Conservation (phyloP, 2,113 vertebrate genomes). For the Melanotaenia duboulayi region DNA sequence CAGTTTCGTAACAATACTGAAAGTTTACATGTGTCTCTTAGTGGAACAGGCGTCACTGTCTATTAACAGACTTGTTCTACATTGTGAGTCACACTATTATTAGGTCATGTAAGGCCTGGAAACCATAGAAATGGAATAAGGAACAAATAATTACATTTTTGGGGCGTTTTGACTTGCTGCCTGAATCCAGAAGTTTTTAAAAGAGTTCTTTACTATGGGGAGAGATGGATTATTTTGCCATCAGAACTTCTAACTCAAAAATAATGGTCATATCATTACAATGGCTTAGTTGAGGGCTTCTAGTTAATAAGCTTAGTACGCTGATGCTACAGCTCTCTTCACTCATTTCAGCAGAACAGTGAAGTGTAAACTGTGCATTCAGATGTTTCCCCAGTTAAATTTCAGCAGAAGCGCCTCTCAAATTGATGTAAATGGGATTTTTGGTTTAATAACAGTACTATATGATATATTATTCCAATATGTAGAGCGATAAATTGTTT, state of each 20-base stretch:
- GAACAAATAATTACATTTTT: too few species aligned
- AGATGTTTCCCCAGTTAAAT: neutral
- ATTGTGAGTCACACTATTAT: slow-evolving; percentile 5
- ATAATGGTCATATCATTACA: too few species aligned
- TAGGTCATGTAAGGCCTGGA: too few species aligned
- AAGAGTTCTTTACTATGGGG: too few species aligned
- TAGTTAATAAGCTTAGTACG: neutral
- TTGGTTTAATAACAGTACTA: neutral
- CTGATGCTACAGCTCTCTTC: neutral
- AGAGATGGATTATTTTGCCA: too few species aligned
- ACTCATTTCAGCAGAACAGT: neutral
- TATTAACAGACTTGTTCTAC: neutral
- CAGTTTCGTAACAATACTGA: neutral
- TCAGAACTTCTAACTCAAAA: too few species aligned
- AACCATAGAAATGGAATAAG: too few species aligned
- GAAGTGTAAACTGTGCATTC: neutral
- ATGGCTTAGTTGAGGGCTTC: too few species aligned
- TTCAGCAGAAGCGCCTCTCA: neutral
- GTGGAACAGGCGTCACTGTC: slow-evolving; percentile 36
- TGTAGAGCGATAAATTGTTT: neutral
- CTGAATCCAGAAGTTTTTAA: too few species aligned
- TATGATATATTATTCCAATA: neutral
- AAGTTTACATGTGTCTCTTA: neutral
- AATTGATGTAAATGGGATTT: neutral
- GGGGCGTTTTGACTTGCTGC: too few species aligned